phyloP scores from a whole-genome alignment of 2,113 vertebrate genomes.

The Capreolus pygargus region DNA sequence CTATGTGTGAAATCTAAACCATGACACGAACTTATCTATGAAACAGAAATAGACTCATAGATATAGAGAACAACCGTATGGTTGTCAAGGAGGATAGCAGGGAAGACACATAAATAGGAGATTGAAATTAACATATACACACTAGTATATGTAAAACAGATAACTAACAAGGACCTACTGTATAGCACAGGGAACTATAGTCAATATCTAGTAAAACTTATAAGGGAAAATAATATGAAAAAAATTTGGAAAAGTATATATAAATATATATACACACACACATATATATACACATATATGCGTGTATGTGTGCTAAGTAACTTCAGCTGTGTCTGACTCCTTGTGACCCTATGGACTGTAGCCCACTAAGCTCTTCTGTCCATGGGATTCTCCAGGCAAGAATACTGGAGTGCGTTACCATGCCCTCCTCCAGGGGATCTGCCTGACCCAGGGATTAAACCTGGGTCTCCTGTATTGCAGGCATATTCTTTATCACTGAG shows the following conservation, averaged over 20 bases:
- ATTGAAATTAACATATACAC: neutral
- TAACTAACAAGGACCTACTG: neutral
- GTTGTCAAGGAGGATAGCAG: neutral
- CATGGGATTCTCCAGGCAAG: neutral
- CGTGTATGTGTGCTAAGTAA: neutral
- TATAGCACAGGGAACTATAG: neutral
- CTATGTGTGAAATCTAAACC: neutral
- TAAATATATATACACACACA: neutral
- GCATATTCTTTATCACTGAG: neutral
- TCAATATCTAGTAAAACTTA: neutral
- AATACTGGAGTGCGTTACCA: neutral
- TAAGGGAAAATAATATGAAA: neutral
- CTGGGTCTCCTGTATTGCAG: neutral
- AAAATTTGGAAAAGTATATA: neutral
- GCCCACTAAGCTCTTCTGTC: neutral
- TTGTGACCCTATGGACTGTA: neutral
- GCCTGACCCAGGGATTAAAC: neutral
- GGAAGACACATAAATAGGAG: neutral
- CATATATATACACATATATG: neutral
- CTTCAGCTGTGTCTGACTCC: neutral
- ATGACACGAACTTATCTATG: neutral
- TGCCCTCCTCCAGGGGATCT: neutral
- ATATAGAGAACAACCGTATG: neutral
- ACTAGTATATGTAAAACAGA: neutral
- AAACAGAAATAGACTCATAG: neutral